These are phyloP conservation scores for Cecropterus lyciades DNA, from an alignment of 1,140 invertebrate species.

Conservation along the genomic window DNA sequence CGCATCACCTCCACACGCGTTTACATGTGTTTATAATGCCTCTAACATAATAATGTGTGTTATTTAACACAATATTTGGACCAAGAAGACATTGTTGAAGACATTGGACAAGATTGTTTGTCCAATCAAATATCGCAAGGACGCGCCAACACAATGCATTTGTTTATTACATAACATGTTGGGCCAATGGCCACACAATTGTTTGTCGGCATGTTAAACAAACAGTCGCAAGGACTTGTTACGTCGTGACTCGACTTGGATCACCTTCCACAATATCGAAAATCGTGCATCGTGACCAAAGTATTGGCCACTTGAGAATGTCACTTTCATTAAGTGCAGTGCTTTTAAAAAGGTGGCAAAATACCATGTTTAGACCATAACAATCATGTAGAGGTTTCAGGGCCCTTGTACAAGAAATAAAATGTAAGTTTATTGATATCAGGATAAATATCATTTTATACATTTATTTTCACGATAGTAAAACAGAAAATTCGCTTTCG, in stretches of 20 bases:
- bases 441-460: too few relatives aligned
- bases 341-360: not conserved
- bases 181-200: too few relatives aligned
- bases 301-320: conserved; percentile 7
- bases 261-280: conserved; percentile 29
- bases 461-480: too few relatives aligned
- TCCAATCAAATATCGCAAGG: not conserved
- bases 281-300: conserved; percentile 16
- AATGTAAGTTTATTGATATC: too few relatives aligned
- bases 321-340: conserved; percentile 8
- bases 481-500: too few relatives aligned
- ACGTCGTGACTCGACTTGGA: conserved; percentile 33
- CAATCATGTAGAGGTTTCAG: too few relatives aligned
- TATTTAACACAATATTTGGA: conserved; percentile 16
- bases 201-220: conserved; percentile 31
- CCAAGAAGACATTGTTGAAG: too few relatives aligned
- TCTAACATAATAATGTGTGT: conserved; percentile 8
- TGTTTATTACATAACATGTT: too few relatives aligned
- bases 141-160: too few relatives aligned
- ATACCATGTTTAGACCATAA: too few relatives aligned
- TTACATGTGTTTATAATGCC: conserved; percentile 1
- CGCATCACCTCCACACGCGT: not conserved
- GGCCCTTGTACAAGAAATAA: too few relatives aligned
- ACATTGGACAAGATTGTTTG: not conserved
- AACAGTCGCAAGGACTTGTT: conserved; percentile 36